Evolutionary conservation across 2,888 invertebrate species (phyloP), one percentile per base, ranked within the genome.

Genomic region (Oeneis ivallda): DNA sequence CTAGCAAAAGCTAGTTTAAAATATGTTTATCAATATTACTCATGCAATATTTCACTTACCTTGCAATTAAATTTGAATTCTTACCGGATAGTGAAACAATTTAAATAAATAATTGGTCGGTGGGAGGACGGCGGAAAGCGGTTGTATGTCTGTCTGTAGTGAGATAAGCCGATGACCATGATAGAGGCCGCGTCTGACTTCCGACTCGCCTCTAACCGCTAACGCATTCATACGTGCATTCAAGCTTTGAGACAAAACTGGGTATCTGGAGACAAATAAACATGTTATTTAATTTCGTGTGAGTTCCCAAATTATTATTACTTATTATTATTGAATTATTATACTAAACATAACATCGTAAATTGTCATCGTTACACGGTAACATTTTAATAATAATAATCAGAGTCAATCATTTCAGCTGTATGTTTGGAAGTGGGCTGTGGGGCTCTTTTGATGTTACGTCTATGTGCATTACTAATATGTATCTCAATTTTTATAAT

Each of bases 141-240:
- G 72, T 64, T 68, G 72, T 72, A 69, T 61, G 64, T 68, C 41
- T 69, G 73, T 72, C 69, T 61, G 64, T 69, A 34, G 69, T 71
- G 73, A 73, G 76, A 77, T 77, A 80, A 79, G 75, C 72, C 62
- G 75, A 69, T 70, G 82, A 72, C 82, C 83, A 72, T 76, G 76
- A 67, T 53, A 65, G 73, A 82, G 83, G 82, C 75, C 77, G 70
- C 71, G 43, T 54, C 62, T 57, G 65, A 80, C 79, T 83, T 85
- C 83, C 84, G 82, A 75, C 74, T 41, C 15, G 69, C 72, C 65
- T 70, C 72, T 71, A 71, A 66, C 68, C 47, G 41, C 58, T 64
- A 52, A 26, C 26, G 59, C 53, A 54, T 53, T 59, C 54, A 53
- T 59, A 66, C 39, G 58, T 66, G 43, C 49, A 37, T 57, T 15